These are phyloP conservation scores for Rhincodon typus DNA, from an alignment of 2,797 vertebrate genomes.

Conservation along the genomic window DNA sequence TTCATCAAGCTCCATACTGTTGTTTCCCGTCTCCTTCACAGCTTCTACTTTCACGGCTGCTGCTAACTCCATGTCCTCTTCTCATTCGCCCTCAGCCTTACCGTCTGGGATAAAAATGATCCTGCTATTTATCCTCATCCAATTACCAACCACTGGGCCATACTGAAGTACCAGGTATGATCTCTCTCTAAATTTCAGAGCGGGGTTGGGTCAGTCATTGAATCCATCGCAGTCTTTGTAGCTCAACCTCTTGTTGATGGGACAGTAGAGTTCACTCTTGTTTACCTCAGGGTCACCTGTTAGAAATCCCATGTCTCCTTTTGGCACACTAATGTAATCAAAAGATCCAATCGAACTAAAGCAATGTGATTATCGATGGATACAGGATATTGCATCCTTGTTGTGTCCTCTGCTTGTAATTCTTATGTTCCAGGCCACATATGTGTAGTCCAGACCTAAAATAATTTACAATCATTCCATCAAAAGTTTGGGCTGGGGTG, in stretches of 20 bases:
- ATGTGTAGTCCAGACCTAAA: not conserved
- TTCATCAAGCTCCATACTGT: too few relatives aligned
- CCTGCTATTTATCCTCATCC: conserved; percentile 50
- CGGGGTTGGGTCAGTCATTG: not conserved
- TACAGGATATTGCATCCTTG: not conserved
- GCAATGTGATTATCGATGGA: not conserved
- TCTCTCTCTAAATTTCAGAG: not conserved
- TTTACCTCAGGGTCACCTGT: not conserved
- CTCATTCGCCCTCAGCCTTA: conserved; percentile 45
- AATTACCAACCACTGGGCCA: conserved; percentile 55
- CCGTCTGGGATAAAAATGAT: conserved; percentile 51
- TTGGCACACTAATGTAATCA: not conserved
- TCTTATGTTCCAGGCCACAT: not conserved
- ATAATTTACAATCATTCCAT: not conserved
- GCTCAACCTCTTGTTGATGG: not conserved
- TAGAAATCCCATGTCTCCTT: not conserved
- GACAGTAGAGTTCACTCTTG: not conserved
- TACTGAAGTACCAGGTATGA: conserved; percentile 49
- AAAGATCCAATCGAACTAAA: not conserved
- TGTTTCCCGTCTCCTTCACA: too few relatives aligned
- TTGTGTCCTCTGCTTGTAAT: not conserved
- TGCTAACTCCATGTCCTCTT: not conserved
- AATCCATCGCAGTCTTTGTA: not conserved
- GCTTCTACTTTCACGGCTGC: too few relatives aligned
- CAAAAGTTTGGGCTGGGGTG: not conserved